Conservation (phyloP, 2,113 vertebrate genomes). For the Xenus cinereus region DNA sequence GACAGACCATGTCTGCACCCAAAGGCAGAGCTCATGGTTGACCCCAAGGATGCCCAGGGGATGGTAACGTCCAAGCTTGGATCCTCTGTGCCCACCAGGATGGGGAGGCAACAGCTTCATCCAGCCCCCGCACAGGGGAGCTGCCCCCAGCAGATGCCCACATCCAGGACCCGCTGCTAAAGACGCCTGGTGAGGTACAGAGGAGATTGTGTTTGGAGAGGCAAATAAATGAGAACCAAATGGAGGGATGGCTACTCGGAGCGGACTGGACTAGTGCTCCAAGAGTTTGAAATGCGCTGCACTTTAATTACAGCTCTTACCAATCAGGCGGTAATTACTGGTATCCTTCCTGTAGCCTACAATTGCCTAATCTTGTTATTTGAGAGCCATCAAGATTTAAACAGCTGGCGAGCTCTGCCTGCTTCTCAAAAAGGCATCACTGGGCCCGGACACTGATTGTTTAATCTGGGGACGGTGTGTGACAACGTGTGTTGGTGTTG, state of each 20-base stretch:
- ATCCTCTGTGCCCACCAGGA: background rate
- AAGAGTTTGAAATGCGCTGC: constrained; percentile 36
- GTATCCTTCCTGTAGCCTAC: constrained; percentile 82
- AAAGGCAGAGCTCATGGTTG: background rate
- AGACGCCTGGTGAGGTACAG: background rate
- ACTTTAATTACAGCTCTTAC: constrained; percentile 82
- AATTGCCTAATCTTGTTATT: constrained; percentile 85
- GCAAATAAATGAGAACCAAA: constrained; percentile 64
- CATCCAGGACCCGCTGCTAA: background rate
- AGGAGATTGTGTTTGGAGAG: background rate
- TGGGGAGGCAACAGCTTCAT: background rate
- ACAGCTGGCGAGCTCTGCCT: constrained; percentile 79
- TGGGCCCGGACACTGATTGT: background rate
- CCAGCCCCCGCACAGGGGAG: rapidly evolving
- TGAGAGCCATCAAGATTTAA: constrained; percentile 75
- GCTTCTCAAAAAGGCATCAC: background rate
- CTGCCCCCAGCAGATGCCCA: background rate
- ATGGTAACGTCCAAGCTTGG: background rate
- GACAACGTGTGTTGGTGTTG: background rate
- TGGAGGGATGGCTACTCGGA: constrained; percentile 9
- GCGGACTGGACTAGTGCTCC: background rate
- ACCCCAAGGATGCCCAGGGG: too few relatives aligned
- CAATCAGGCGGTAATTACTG: constrained; percentile 86
- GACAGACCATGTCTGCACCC: background rate
- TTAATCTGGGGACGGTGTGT: background rate